Percentiles rank a stretch among this genome's conserved stretches.
phyloP scores from a whole-genome alignment of 2,797 vertebrate genomes.

The Notolepis coatsorum region DNA sequence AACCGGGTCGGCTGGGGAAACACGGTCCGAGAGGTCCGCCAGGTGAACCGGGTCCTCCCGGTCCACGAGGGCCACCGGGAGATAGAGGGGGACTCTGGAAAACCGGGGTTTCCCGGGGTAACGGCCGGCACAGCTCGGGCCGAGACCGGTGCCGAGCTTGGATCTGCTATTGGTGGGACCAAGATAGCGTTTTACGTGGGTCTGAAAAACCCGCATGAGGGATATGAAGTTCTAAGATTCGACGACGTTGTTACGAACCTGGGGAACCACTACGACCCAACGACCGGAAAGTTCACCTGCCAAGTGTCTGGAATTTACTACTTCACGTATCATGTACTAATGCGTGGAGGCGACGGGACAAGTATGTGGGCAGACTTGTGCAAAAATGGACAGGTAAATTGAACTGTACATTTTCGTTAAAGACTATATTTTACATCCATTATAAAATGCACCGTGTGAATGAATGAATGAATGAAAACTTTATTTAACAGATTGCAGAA shows the following conservation, averaged over 20 bases:
- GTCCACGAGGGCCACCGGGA: slow-evolving; percentile 87
- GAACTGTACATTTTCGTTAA: neutral
- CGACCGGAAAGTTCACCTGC: slow-evolving; percentile 93
- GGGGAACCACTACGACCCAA: slow-evolving; percentile 90
- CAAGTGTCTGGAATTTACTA: slow-evolving; percentile 93
- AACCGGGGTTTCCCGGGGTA: slow-evolving; percentile 76
- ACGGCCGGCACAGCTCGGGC: slow-evolving; percentile 76
- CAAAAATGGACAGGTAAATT: slow-evolving; percentile 92
- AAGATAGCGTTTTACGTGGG: slow-evolving; percentile 95
- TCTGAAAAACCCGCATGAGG: slow-evolving; percentile 93
- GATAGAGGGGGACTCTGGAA: slow-evolving; percentile 81
- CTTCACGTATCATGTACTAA: slow-evolving; percentile 93
- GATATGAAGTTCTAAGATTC: slow-evolving; percentile 92
- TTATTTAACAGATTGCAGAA: too few species aligned
- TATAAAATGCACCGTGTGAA: too few species aligned
- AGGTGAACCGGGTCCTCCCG: slow-evolving; percentile 88
- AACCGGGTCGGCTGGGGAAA: slow-evolving; percentile 87
- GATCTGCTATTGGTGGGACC: slow-evolving; percentile 75
- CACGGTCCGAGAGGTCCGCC: slow-evolving; percentile 87
- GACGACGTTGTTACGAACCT: slow-evolving; percentile 95
- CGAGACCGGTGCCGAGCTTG: slow-evolving; percentile 75
- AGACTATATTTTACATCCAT: neutral
- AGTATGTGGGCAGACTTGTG: slow-evolving; percentile 97
- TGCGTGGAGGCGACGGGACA: slow-evolving; percentile 94
- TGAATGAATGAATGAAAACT: too few species aligned